Conservation (phyloP, 2,888 invertebrate genomes). For the Dorcus parallelipipedus region DNA sequence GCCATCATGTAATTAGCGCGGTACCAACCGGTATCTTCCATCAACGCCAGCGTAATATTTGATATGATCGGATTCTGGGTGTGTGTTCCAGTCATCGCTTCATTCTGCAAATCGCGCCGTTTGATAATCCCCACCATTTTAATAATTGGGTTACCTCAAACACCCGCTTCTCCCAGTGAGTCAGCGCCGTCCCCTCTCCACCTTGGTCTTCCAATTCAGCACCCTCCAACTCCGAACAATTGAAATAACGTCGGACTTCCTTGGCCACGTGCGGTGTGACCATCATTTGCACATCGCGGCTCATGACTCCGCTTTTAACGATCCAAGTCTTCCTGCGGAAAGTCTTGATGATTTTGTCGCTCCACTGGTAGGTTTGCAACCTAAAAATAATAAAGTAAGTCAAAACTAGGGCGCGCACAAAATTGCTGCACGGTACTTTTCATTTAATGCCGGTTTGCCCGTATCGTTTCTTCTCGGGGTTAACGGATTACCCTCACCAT, state of each 20-base stretch:
- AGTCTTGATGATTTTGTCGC: conserved; percentile 78
- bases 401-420: conserved; percentile 28
- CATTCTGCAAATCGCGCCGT: conserved; percentile 64
- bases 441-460: conserved; percentile 84
- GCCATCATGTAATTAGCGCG: conserved; percentile 86
- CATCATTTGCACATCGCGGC: conserved; percentile 43
- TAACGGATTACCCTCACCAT: conserved; percentile 82
- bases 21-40: conserved; percentile 99
- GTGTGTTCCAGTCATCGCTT: conserved; percentile 99
- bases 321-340: conserved; percentile 55
- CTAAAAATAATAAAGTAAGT: conserved; percentile 48
- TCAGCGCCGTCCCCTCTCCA: conserved; percentile 90
- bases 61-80: conserved; percentile 98
- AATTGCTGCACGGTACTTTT: conserved; percentile 59
- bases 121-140: not conserved
- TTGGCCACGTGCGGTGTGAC: conserved; percentile 84
- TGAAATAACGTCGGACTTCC: conserved; percentile 86
- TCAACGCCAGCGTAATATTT: conserved; percentile 87
- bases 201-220: conserved; percentile 98
- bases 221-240: conserved; percentile 84
- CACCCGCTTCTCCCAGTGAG: conserved; percentile 98
- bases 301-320: conserved; percentile 43
- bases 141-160: conserved; percentile 60
- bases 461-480: conserved; percentile 77
- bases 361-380: conserved; percentile 92